Evolutionary conservation across 2,113 vertebrate species (phyloP).

Genomic region (Amazona guildingii): DNA sequence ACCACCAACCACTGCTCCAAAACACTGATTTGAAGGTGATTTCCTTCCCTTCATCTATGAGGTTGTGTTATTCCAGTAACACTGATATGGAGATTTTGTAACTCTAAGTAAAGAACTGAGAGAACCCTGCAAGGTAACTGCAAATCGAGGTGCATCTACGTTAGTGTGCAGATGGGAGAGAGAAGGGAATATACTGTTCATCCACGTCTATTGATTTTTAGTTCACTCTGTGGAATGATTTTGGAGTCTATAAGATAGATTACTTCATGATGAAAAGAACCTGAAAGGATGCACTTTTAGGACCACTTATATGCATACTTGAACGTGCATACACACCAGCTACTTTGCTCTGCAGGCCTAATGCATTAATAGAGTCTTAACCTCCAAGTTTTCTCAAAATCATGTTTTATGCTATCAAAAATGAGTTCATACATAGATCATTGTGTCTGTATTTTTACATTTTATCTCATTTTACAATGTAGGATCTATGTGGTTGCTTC

Average conservation of each 20-base stretch:
- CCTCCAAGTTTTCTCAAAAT: neutral
- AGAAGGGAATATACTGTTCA: neutral
- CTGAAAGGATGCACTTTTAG: neutral
- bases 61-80: neutral
- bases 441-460: neutral
- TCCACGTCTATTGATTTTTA: neutral
- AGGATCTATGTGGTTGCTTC: neutral
- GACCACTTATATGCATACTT: neutral
- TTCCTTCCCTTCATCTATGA: neutral
- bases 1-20: neutral
- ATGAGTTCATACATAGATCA: neutral
- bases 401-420: neutral
- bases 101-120: neutral
- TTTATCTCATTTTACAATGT: neutral
- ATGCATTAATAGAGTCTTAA: neutral
- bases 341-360: neutral
- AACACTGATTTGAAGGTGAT: neutral
- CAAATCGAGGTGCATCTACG: neutral
- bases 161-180: neutral
- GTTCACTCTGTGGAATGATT: neutral
- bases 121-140: neutral
- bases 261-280: neutral
- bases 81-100: neutral
- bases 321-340: neutral
- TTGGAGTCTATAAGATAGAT: neutral